Evolutionary conservation across 2,113 vertebrate genomes (phyloP), one percentile per base, ranked within the genome.

Genomic region (Oxygymnocypris stewartii): DNA sequence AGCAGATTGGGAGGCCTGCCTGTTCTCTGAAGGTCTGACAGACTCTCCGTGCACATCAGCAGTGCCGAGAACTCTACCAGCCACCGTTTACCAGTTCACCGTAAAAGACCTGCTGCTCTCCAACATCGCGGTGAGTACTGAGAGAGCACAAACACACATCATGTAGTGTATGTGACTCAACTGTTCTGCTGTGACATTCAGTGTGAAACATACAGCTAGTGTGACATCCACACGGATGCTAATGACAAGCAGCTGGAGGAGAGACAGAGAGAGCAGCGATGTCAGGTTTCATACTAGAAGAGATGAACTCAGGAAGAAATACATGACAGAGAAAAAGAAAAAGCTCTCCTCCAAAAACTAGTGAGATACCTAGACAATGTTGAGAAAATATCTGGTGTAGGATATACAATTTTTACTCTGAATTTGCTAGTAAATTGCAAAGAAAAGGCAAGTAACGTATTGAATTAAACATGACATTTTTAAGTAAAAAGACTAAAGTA

Each of bases 101-200:
- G 96, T 99, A 54, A 99, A 98, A 88, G 97, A 99, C 59, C 94
- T 99, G 54, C 94, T 99, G 69, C 95, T 99, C 2, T 96, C 96
- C 0, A 94, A 94, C 86, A 90, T 91, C 3, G 84, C 91, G 0
- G 97, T 97, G 47, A 87, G 88, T 85, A 59, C 54, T n/a, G 10
- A 3, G 65, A 37, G 5, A 14, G 61, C 31, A 69, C 37, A 25
- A 35, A 35, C 37, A 71, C 37, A 47, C 37, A 37, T 4, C 63
- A 20, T 23, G 4, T 18, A 2, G 65, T n/a, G 67, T 23, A 18
- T 23, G 63, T 37, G 37, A 49, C 23, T 49, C 8, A 18, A 65
- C 79, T 31, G 59, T 44, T 61, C n/a, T 18, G 59, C n/a, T 47
- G 25, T 69, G 42, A 82, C 80, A 82, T 35, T 69, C 42, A 69